Evolutionary conservation across 2,888 invertebrate genomes (phyloP).

Genomic region (Deroplatys truncata): DNA sequence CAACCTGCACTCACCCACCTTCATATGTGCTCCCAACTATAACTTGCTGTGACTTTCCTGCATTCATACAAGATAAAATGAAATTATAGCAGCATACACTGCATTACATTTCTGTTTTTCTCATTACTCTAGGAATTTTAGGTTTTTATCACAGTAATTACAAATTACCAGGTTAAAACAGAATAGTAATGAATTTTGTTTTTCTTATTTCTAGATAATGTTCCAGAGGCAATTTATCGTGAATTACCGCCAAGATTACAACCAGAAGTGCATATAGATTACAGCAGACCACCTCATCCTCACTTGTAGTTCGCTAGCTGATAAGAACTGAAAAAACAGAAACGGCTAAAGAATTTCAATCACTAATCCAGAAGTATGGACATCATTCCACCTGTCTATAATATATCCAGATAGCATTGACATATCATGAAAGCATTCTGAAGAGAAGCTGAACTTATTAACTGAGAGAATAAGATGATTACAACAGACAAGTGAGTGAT

Average conservation of each 20-base stretch:
- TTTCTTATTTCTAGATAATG: constrained; percentile 60
- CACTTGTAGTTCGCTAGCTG: background rate
- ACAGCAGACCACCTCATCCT: constrained; percentile 30
- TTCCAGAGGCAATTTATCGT: constrained; percentile 73
- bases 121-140: too few species aligned
- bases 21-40: too few species aligned
- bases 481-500: background rate
- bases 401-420: background rate
- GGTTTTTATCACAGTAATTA: too few species aligned
- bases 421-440: background rate
- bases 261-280: constrained; percentile 59
- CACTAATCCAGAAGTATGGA: background rate
- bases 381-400: background rate
- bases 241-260: constrained; percentile 69
- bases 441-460: background rate
- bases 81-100: too few species aligned
- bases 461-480: background rate
- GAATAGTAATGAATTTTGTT: background rate
- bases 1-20: too few species aligned
- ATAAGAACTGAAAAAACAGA: background rate
- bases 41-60: too few species aligned
- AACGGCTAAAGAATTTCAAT: background rate
- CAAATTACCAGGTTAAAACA: background rate
- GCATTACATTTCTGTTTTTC: too few species aligned
- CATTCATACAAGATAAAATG: too few species aligned